phyloP scores from a whole-genome alignment of 2,113 vertebrate genomes.

The Lagopus muta region DNA sequence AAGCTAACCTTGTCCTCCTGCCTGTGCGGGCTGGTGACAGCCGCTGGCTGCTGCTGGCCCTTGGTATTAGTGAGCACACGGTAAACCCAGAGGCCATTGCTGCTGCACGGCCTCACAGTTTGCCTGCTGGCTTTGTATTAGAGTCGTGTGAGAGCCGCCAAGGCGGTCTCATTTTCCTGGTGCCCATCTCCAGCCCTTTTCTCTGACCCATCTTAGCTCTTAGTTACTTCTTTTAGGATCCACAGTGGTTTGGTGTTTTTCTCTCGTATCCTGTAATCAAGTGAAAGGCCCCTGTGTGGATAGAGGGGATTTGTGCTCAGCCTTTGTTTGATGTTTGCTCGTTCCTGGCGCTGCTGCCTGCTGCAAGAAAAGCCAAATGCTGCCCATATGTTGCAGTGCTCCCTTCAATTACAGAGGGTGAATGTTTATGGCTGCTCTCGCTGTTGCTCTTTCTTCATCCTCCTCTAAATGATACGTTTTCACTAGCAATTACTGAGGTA shows the following conservation, averaged over 20 bases:
- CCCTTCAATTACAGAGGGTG: conserved; percentile 51
- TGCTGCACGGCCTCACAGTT: not conserved
- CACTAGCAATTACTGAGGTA: conserved; percentile 56
- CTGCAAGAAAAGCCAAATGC: conserved; percentile 53
- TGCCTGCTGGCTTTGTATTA: not conserved
- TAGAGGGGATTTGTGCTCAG: conserved; percentile 36
- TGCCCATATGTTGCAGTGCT: conserved; percentile 10
- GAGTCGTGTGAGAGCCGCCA: not conserved
- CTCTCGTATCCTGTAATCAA: conserved; percentile 52
- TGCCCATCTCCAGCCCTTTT: not conserved
- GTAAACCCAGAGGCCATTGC: not conserved
- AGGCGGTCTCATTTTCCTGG: not conserved
- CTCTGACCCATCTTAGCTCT: not conserved
- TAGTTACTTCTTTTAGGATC: not conserved
- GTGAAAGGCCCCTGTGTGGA: conserved; percentile 28
- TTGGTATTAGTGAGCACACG: not conserved
- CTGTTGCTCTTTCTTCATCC: conserved; percentile 41
- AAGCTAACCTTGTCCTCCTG: not conserved
- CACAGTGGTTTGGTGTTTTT: conserved; percentile 38
- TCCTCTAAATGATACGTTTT: conserved; percentile 65
- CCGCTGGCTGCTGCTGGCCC: not conserved
- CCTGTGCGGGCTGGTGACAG: not conserved
- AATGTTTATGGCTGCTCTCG: conserved; percentile 21
- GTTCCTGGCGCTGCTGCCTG: conserved; percentile 17
- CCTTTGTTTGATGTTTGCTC: conserved; percentile 53